Conservation (phyloP, 2,797 vertebrate genomes). For the Petrocephalus sullivani region DNA sequence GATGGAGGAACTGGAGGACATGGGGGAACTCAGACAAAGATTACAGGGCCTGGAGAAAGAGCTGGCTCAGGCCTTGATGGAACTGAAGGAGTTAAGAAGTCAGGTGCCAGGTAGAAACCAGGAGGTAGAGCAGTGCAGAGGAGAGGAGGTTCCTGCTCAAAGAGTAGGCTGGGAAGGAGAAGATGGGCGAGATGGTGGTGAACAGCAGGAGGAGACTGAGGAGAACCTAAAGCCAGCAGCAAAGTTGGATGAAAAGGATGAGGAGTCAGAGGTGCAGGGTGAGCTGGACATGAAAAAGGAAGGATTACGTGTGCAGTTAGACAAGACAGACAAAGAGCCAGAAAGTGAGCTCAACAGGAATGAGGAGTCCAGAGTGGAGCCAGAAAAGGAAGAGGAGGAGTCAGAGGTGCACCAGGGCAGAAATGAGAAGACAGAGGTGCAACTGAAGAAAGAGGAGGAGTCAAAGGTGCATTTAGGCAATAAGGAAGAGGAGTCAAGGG, state of each 20-base stretch:
- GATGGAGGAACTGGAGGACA: neutral
- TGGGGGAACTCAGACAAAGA: neutral
- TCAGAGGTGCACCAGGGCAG: neutral
- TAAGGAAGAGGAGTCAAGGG: neutral
- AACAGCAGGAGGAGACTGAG: constrained; percentile 12
- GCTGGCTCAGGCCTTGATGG: constrained; percentile 4
- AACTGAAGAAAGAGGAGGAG: neutral
- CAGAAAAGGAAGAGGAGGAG: neutral
- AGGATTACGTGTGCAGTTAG: neutral
- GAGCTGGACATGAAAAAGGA: neutral
- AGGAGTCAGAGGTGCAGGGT: neutral
- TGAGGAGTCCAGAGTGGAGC: neutral
- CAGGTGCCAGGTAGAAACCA: neutral
- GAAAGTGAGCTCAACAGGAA: neutral
- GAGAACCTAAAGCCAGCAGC: neutral
- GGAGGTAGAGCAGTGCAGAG: neutral
- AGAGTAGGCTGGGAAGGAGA: neutral
- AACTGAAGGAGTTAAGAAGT: neutral
- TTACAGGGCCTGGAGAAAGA: neutral
- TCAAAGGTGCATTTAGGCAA: neutral
- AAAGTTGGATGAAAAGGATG: neutral
- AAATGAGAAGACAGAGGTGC: too few species aligned
- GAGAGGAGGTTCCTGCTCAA: neutral
- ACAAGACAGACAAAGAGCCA: neutral
- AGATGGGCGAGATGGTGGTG: neutral